Evolutionary conservation across 1,140 invertebrate genomes (phyloP), one percentile per base, ranked within the genome.

Genomic region (Leptinotarsa texana): DNA sequence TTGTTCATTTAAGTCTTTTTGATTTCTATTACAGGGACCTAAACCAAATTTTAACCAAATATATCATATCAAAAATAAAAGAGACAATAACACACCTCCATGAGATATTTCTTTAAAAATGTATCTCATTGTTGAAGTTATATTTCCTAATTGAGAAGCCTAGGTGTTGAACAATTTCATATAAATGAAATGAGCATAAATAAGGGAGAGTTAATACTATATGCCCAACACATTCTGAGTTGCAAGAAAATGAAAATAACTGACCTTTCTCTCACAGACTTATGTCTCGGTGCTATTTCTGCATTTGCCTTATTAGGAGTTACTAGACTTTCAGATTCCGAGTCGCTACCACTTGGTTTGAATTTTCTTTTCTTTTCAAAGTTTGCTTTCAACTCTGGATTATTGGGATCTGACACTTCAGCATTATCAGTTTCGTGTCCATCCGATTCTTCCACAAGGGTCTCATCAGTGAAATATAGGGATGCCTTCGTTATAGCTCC

Each of bases 311-410:
- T 88, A n/a, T 84, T 83, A 42, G 87, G 88, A 76, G 89, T 89
- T 71, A 87, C 84, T 69, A 89, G 81, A 81, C 89, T 88, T 79
- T 93, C 92, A 24, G 92, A 92, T 82, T 93, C 91, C 21, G 90
- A 91, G 82, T 91, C 89, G 76, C 80, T 80, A 21, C 68, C 75
- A 47, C 76, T 81, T 8, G 74, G 65, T 62, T 75, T 76, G 48
- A 47, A 69, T 62, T 74, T 77, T n/a, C 21, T 42, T 61, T 80
- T 80, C 71, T 77, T 82, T 72, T 79, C 85, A 74, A 76, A 18
- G 21, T 61, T 65, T 67, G 17, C 71, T 27, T 78, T 80, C 18
- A 72, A 73, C 47, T 79, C 77, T 48, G 27, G 62, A 72, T 85
- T 84, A 84, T 87, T 86, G 75, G 80, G 82, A 83, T 88, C 87